phyloP scores from a whole-genome alignment of 2,888 invertebrate species.

The Leptarthrus brevirostris region DNA sequence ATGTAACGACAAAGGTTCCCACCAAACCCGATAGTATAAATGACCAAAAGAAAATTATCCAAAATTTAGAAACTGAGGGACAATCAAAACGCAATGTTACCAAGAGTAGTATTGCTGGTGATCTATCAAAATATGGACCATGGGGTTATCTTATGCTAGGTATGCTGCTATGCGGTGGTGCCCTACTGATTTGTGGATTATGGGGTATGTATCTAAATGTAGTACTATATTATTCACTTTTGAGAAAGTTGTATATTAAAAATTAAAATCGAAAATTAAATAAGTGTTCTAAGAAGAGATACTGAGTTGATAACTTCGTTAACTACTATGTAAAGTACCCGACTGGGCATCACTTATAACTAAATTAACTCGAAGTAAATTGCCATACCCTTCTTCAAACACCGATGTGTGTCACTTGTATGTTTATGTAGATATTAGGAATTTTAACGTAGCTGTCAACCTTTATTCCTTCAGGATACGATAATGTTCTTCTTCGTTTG shows the following conservation, averaged over 20 bases:
- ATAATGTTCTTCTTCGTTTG: no score
- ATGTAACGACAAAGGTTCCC: constrained; percentile 53
- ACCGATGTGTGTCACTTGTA: no score
- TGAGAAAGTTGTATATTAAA: neutral
- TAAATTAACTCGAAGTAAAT: no score
- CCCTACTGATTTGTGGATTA: constrained; percentile 76
- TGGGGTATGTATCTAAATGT: constrained; percentile 72
- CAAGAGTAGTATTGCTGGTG: constrained; percentile 66
- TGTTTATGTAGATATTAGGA: no score
- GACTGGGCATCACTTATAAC: no score
- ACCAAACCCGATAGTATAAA: constrained; percentile 11
- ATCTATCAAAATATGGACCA: constrained; percentile 77
- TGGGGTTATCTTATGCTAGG: constrained; percentile 80
- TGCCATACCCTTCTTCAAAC: no score
- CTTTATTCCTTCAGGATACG: no score
- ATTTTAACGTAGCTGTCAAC: no score
- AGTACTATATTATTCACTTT: constrained; percentile 9
- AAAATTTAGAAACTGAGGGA: neutral
- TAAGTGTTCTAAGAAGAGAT: no score
- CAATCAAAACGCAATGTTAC: constrained; percentile 26
- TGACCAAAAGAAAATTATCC: neutral
- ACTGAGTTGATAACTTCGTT: no score
- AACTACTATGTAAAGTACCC: no score
- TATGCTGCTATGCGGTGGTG: constrained; percentile 76
- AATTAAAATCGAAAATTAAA: no score